Conservation (phyloP, 2,797 vertebrate genomes). For the Enteromius anoplus region DNA sequence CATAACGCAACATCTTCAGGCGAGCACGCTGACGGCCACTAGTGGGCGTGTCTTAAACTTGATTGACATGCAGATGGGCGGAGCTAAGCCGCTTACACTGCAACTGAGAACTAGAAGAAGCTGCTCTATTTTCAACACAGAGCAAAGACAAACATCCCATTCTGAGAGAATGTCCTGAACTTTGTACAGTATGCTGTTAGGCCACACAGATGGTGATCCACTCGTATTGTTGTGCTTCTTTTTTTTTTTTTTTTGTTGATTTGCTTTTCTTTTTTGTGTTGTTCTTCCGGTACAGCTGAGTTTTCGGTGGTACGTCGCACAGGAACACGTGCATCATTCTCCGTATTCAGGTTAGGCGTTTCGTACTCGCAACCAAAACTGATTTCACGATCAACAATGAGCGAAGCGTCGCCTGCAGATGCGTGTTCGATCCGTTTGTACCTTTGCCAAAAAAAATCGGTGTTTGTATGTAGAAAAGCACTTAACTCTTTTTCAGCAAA, state of each 20-base stretch:
- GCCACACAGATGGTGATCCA: constrained; percentile 85
- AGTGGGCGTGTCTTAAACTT: constrained; percentile 54
- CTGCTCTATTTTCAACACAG: constrained; percentile 69
- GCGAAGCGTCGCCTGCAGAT: constrained; percentile 61
- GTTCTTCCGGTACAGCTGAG: constrained; percentile 70
- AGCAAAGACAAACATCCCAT: constrained; percentile 92
- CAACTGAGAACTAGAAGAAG: constrained; percentile 49
- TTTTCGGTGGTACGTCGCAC: constrained; percentile 69
- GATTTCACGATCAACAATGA: constrained; percentile 54
- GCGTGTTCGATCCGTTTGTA: constrained; percentile 52
- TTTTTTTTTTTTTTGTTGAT: constrained; percentile 72
- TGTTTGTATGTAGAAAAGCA: constrained; percentile 76
- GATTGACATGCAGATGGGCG: constrained; percentile 27
- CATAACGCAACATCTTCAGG: constrained; percentile 62
- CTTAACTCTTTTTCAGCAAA: constrained; percentile 70
- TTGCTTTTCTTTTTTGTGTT: constrained; percentile 65
- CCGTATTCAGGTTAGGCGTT: constrained; percentile 29
- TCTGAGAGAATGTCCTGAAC: constrained; percentile 95
- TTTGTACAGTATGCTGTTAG: constrained; percentile 85
- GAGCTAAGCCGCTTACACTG: constrained; percentile 22
- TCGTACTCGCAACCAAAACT: constrained; percentile 39
- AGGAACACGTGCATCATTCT: constrained; percentile 32
- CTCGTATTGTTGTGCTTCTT: constrained; percentile 44
- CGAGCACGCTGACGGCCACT: constrained; percentile 76
- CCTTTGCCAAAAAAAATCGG: constrained; percentile 74